phyloP scores from a whole-genome alignment of 2,888 invertebrate species.

The Cylindroiulus punctatus region DNA sequence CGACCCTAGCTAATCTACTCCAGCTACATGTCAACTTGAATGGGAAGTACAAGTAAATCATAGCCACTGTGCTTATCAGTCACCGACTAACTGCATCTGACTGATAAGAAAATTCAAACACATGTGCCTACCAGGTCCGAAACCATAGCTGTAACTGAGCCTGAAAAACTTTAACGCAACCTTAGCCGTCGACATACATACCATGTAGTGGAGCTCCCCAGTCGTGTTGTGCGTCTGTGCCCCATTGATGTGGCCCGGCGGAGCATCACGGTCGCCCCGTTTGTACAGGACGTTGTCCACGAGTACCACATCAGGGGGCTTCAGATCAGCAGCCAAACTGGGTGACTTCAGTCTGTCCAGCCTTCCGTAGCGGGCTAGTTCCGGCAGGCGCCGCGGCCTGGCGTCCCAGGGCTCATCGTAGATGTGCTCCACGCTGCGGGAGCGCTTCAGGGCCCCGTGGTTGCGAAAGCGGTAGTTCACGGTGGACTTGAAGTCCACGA shows the following conservation, averaged over 20 bases:
- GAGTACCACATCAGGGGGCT: background rate
- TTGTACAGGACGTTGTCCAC: slow-evolving; percentile 20
- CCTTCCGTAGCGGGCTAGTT: background rate
- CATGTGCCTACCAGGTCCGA: too few species aligned
- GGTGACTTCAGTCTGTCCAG: slow-evolving; percentile 42
- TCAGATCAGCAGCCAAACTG: background rate
- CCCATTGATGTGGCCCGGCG: background rate
- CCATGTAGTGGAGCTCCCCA: slow-evolving; percentile 48
- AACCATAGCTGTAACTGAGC: background rate
- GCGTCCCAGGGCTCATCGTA: slow-evolving; percentile 51
- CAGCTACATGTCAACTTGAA: too few species aligned
- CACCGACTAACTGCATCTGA: too few species aligned
- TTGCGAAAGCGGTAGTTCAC: background rate
- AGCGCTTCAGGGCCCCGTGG: slow-evolving; percentile 33
- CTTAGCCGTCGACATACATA: background rate
- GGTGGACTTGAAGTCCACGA: background rate
- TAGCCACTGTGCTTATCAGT: too few species aligned
- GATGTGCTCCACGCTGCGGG: slow-evolving; percentile 48
- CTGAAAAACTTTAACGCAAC: background rate
- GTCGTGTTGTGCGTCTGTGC: background rate
- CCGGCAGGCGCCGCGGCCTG: background rate
- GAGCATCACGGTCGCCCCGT: background rate
- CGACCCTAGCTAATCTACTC: too few species aligned
- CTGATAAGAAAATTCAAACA: too few species aligned
- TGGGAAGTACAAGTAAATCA: too few species aligned